Conservation (phyloP, 2,113 vertebrate species). For the Silurus glanis region DNA sequence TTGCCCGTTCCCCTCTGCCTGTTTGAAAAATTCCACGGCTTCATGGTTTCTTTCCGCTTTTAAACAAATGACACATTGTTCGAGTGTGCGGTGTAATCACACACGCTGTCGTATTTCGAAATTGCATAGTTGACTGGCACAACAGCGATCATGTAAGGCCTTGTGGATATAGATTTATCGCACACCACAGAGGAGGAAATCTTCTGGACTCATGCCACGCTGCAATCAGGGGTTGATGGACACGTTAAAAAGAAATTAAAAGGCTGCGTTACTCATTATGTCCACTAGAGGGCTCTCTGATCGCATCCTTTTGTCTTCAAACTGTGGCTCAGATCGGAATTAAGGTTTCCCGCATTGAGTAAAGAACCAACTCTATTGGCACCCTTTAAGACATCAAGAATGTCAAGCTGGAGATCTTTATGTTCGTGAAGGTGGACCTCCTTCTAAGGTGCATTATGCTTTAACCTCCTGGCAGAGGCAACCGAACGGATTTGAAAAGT, state of each 20-base stretch:
- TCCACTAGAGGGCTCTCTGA: conserved; percentile 37
- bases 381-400: background rate
- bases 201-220: background rate
- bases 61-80: background rate
- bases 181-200: background rate
- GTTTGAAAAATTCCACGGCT: background rate
- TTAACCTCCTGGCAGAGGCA: background rate
- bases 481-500: background rate
- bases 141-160: background rate
- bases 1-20: background rate
- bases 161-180: background rate
- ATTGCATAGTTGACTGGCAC: background rate
- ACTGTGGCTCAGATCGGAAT: background rate
- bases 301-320: background rate
- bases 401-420: background rate
- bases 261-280: background rate
- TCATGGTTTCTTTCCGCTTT: background rate
- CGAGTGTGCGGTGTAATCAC: background rate
- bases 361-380: background rate
- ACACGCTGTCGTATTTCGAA: too few relatives aligned
- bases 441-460: background rate
- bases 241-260: background rate
- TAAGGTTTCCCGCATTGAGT: too few relatives aligned
- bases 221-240: background rate
- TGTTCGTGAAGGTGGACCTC: background rate